Evolutionary conservation across 2,797 vertebrate genomes (phyloP).

Genomic region (Cuniculus paca): DNA sequence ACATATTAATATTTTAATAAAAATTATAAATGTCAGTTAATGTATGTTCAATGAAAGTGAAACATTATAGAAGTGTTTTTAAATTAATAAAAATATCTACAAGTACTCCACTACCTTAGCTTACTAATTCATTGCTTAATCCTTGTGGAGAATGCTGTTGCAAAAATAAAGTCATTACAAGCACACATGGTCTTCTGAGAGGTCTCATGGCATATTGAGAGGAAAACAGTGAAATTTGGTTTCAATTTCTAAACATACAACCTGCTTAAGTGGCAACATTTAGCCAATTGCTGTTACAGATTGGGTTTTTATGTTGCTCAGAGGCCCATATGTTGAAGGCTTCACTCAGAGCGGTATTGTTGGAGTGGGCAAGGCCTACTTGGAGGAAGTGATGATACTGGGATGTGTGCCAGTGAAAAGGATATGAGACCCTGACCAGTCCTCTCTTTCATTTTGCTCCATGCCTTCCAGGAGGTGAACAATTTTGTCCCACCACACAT

Average conservation of each 20-base stretch:
- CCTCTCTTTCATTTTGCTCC: not conserved
- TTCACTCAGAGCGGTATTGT: not conserved
- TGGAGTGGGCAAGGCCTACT: not conserved
- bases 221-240: not conserved
- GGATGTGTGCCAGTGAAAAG: accelerated
- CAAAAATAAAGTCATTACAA: slow-evolving; percentile 44
- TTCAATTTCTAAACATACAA: not conserved
- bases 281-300: not conserved
- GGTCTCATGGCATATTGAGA: not conserved
- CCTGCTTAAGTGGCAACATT: not conserved
- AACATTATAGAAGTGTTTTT: slow-evolving; percentile 79
- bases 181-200: not conserved
- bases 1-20: slow-evolving; percentile 80
- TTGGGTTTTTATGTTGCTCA: not conserved
- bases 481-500: not conserved
- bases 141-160: slow-evolving; percentile 66
- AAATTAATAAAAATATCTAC: slow-evolving; percentile 85
- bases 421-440: too few species aligned
- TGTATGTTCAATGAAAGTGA: slow-evolving; percentile 79
- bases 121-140: slow-evolving; percentile 78
- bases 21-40: slow-evolving; percentile 51
- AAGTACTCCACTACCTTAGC: slow-evolving; percentile 62
- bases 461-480: too few species aligned
- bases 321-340: not conserved
- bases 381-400: not conserved